These are phyloP conservation scores for Alouatta palliata DNA, from an alignment of 2,113 vertebrate species.

Conservation along the genomic window DNA sequence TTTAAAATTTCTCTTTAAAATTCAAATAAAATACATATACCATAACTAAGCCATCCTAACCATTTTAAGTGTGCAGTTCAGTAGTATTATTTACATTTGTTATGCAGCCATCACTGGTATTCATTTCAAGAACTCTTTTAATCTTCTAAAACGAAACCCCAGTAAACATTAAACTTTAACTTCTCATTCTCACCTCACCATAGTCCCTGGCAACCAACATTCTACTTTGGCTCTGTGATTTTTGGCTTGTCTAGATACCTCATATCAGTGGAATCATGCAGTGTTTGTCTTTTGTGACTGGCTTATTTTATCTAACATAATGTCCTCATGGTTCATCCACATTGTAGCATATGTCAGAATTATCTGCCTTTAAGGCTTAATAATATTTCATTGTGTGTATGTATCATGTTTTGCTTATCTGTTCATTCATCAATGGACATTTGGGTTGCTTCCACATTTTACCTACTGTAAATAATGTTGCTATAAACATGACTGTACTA, in stretches of 20 bases:
- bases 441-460: not conserved
- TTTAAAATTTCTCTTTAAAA: not conserved
- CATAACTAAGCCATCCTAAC: not conserved
- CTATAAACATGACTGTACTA: not conserved
- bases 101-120: not conserved
- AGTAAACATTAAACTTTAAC: not conserved
- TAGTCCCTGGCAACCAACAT: not conserved
- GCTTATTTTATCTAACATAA: not conserved
- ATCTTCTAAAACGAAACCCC: not conserved
- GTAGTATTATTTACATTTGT: not conserved
- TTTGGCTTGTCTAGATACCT: not conserved
- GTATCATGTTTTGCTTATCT: not conserved
- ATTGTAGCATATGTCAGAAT: not conserved
- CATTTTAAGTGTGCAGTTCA: not conserved
- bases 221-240: not conserved
- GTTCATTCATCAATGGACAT: not conserved
- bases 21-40: not conserved
- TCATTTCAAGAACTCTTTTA: not conserved
- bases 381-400: not conserved
- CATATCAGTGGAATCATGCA: not conserved
- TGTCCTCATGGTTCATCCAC: not conserved
- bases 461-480: not conserved
- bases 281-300: not conserved
- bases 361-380: not conserved
- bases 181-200: not conserved